These are phyloP conservation scores for Euschistus heros DNA, from an alignment of 1,140 invertebrate species.

Conservation along the genomic window DNA sequence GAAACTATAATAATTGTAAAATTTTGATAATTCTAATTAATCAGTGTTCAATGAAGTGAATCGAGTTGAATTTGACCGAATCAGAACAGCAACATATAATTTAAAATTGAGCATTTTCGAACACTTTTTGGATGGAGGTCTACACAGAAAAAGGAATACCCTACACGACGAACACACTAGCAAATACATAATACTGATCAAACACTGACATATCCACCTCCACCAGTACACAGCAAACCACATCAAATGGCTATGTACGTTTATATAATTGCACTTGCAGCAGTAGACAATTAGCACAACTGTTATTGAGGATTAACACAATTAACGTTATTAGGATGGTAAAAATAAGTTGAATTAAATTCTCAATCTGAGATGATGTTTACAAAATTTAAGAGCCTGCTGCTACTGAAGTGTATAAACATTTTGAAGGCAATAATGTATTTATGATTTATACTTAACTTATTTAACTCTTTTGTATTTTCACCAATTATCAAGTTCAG, in stretches of 20 bases:
- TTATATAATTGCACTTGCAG: conserved; percentile 16
- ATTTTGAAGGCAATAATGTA: too few species aligned
- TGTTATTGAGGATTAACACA: too few species aligned
- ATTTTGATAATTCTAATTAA: too few species aligned
- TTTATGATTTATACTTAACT: too few species aligned
- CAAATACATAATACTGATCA: conserved; percentile 20
- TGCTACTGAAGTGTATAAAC: too few species aligned
- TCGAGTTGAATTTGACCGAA: not conserved
- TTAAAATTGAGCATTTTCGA: conserved; percentile 17
- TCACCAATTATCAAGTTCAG: too few species aligned
- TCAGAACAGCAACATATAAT: conserved; percentile 12
- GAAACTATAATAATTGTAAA: too few species aligned
- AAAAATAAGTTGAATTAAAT: too few species aligned
- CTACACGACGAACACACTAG: conserved; percentile 18
- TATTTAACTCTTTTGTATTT: too few species aligned
- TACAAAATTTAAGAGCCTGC: too few species aligned
- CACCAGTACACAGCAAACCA: conserved; percentile 9
- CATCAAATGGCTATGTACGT: conserved; percentile 3
- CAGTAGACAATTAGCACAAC: conserved; percentile 1
- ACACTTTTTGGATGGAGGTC: conserved; percentile 14
- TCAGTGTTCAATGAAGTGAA: not conserved
- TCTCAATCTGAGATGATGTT: too few species aligned
- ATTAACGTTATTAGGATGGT: too few species aligned
- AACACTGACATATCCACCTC: conserved; percentile 19
- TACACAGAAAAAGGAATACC: conserved; percentile 7